These are phyloP conservation scores for Anas georgica DNA, from an alignment of 2,797 vertebrate species.

Conservation along the genomic window DNA sequence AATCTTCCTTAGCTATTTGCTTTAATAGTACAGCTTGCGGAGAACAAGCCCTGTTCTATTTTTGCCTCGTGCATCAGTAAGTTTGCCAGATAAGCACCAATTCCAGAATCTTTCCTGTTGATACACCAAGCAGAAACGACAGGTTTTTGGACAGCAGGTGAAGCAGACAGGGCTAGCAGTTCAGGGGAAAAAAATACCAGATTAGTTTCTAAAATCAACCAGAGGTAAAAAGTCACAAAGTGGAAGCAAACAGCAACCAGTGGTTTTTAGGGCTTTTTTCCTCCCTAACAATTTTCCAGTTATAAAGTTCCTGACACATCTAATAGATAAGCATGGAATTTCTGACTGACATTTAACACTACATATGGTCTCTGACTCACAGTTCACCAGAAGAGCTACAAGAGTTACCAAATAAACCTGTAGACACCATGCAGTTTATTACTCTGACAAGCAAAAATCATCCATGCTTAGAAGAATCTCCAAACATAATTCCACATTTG, in stretches of 20 bases:
- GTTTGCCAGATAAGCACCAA: slow-evolving; percentile 19
- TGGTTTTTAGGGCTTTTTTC: not conserved
- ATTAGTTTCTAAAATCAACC: not conserved
- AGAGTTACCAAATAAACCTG: not conserved
- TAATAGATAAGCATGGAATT: not conserved
- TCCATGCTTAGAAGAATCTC: not conserved
- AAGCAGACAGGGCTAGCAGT: not conserved
- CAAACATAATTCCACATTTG: not conserved
- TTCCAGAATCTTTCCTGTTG: not conserved
- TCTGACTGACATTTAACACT: not conserved
- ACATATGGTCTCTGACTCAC: not conserved
- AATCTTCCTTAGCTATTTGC: slow-evolving; percentile 37
- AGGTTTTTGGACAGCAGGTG: not conserved
- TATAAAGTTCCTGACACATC: not conserved
- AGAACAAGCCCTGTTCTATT: slow-evolving; percentile 4
- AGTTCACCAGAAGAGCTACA: not conserved
- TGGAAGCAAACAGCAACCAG: not conserved
- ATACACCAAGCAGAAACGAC: not conserved
- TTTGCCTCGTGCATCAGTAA: slow-evolving; percentile 15
- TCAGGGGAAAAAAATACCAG: not conserved
- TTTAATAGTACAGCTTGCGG: slow-evolving; percentile 9
- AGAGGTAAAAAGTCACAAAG: not conserved
- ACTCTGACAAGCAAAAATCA: not conserved
- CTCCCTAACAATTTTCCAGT: not conserved
- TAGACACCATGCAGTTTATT: not conserved